Base-by-base conservation (phyloP, 2,888 invertebrate genomes). In the Parasteatoda lunata region DNA sequence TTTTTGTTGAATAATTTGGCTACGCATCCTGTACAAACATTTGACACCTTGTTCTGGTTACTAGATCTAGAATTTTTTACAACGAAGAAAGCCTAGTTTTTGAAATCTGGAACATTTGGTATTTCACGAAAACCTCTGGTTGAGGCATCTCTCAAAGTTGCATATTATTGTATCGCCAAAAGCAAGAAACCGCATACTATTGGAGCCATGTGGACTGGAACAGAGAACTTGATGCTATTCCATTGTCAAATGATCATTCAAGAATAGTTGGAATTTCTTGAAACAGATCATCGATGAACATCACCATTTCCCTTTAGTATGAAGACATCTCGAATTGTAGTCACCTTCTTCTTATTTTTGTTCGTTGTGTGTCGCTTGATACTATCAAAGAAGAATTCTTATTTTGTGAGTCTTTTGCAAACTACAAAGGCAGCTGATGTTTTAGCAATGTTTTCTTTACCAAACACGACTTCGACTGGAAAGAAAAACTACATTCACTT, bases 401-500 rank as follows among this genome's bases (percentile, higher is more conserved):
- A n/a, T 73, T 54, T 54, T 52, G 52, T 68, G 68, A 49, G 66
- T 75, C 81, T 81, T 65, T 81, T 52, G 68, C 65, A 68, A 73
- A 75, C 75, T 75, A 73, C 51, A 75, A 75, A 75, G 75, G 73
- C 48, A 51, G 68, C 47, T 66, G 51, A 73, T 69, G 49, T 81
- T 73, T 81, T 81, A 68, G 76, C 76, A 65, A 76, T 76, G 70
- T 70, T 70, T 59, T 68, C 69, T 68, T 77, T 77, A 11, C 71
- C 71, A 71, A 71, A 51, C 66, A 66, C n/a, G 66, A 66, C 66
- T 66, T 51, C 49, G 49, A 76, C 75, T 77, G 77, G 66, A 66
- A 77, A 77, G 1, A 51, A 77, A 68, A 93, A 49, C 77, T 77
- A 68, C 65, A 77, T 77, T 66, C 99, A 92, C 95, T 99, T 93